Percentiles rank a stretch among this genome's conserved stretches.
Conservation (phyloP, 2,113 vertebrate species). For the Phasianus colchicus region DNA sequence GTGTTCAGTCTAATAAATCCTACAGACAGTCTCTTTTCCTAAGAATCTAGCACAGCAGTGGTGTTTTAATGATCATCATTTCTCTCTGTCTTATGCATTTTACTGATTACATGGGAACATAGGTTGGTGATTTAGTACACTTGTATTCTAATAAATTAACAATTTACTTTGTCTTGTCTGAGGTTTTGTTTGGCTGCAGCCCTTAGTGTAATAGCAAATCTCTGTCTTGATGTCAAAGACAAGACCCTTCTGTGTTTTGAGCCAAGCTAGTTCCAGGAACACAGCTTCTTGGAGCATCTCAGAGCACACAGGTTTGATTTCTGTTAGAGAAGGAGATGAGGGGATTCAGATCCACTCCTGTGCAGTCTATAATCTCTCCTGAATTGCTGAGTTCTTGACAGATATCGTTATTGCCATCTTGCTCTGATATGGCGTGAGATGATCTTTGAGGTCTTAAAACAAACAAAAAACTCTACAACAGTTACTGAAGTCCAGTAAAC, state of each 20-base stretch:
- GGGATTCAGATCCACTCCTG: background rate
- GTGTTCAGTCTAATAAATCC: background rate
- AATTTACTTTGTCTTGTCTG: background rate
- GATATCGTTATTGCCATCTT: background rate
- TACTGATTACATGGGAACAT: background rate
- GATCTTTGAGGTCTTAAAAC: background rate
- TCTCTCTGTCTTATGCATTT: background rate
- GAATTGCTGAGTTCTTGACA: background rate
- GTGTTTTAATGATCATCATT: background rate
- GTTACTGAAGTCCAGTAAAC: background rate
- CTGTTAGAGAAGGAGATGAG: background rate
- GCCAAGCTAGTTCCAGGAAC: background rate
- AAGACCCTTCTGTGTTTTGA: background rate
- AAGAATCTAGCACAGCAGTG: background rate
- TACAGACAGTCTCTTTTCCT: background rate
- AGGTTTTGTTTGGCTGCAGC: background rate
- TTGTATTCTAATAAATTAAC: background rate
- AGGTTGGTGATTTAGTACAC: background rate
- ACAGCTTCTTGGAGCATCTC: background rate
- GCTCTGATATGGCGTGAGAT: background rate
- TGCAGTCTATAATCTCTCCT: background rate
- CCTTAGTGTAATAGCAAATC: background rate
- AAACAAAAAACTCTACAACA: background rate
- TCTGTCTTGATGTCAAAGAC: background rate
- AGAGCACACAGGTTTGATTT: background rate